phyloP scores from a whole-genome alignment of 1,140 invertebrate genomes.

The Cyclina sinensis region DNA sequence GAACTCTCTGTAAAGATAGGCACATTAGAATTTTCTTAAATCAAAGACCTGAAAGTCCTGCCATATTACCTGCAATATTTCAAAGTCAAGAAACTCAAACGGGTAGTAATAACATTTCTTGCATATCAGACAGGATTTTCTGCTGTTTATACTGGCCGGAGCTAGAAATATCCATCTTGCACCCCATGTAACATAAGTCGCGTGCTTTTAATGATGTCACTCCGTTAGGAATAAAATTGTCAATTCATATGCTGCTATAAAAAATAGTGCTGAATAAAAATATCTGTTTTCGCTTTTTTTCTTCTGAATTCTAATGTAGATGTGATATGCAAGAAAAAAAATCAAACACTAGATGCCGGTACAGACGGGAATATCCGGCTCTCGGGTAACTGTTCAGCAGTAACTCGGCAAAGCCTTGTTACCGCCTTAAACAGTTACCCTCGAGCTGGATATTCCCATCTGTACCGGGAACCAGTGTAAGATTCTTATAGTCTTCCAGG shows the following conservation, averaged over 20 bases:
- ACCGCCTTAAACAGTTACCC: too few relatives aligned
- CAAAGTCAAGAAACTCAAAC: neutral
- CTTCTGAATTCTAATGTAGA: neutral
- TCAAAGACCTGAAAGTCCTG: neutral
- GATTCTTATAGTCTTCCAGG: neutral
- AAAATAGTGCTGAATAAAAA: neutral
- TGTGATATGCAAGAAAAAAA: neutral
- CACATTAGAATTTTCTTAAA: neutral
- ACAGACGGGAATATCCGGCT: neutral
- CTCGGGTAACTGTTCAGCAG: neutral
- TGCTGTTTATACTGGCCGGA: neutral
- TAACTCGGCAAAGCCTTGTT: neutral
- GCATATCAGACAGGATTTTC: neutral
- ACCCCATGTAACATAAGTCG: neutral
- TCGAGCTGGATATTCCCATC: too few relatives aligned
- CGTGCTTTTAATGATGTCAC: neutral
- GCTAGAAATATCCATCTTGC: neutral
- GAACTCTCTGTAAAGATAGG: constrained; percentile 30
- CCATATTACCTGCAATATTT: neutral
- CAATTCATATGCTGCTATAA: neutral
- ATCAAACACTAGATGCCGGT: neutral
- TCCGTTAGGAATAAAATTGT: neutral
- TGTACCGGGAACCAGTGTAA: neutral
- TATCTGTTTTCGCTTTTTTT: neutral
- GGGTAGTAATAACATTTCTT: neutral